Conservation (phyloP, 2,888 invertebrate species). For the Cartodere bifasciata region DNA sequence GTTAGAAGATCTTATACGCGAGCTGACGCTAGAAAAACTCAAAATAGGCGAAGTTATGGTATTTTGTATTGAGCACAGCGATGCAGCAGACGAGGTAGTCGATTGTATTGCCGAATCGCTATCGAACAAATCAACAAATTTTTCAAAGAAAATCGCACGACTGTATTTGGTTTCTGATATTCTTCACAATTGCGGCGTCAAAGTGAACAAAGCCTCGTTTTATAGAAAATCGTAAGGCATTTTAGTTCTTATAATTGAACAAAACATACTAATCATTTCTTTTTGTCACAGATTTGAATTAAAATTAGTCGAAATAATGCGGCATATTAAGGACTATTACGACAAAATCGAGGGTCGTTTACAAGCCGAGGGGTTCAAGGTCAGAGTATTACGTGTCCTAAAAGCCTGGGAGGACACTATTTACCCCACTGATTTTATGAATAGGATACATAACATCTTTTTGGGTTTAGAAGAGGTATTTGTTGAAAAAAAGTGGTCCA, state of each 20-base stretch:
- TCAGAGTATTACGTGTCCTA: constrained; percentile 76
- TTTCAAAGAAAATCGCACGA: constrained; percentile 82
- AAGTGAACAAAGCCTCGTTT: constrained; percentile 91
- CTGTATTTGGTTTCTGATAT: constrained; percentile 94
- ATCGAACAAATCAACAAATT: constrained; percentile 59
- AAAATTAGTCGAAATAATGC: constrained; percentile 67
- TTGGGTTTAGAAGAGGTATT: constrained; percentile 54
- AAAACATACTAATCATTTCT: neutral
- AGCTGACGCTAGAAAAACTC: constrained; percentile 64
- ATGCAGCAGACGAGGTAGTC: constrained; percentile 92
- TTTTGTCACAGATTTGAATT: constrained; percentile 62
- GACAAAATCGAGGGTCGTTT: constrained; percentile 67
- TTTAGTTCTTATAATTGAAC: constrained; percentile 3
- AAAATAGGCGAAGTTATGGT: constrained; percentile 94
- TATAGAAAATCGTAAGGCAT: constrained; percentile 68
- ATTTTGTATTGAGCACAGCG: constrained; percentile 97
- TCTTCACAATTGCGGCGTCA: constrained; percentile 91
- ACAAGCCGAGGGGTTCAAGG: constrained; percentile 94
- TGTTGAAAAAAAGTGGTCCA: no score
- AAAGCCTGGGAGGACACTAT: constrained; percentile 98
- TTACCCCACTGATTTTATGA: constrained; percentile 85
- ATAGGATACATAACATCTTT: constrained; percentile 80
- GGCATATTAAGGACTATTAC: constrained; percentile 57
- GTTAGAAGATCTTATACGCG: constrained; percentile 80
- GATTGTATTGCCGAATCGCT: constrained; percentile 84